Evolutionary conservation across 2,888 invertebrate species (phyloP), one percentile per base, ranked within the genome.

Genomic region (Rugalucina vietnamica): DNA sequence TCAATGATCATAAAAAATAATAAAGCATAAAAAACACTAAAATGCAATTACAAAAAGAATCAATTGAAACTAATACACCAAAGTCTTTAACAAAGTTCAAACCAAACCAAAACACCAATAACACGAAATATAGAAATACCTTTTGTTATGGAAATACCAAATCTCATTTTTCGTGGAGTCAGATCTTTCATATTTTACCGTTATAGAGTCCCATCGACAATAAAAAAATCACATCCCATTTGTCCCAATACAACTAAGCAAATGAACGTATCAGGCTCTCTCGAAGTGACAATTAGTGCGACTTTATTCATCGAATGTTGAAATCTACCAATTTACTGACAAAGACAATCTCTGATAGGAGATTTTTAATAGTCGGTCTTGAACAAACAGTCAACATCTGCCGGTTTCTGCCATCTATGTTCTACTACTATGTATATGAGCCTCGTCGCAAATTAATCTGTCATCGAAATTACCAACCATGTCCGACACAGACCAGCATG

Each of bases 301-400:
- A 8, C 34, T 65, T 65, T 65, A 65, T 65, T 65, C 65, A 29
- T 29, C 65, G 65, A 65, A 65, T 65, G 65, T 29, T 65, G 34
- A 34, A 80, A 76, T 71, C 50, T 80, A 80, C 75, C 80, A 80
- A 76, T 75, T 75, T 71, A 32, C 34, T 21, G 71, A 75, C 76
- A 80, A 80, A 80, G 75, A 80, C 74, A 80, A 65, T n/a, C 34
- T 24, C 65, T n/a, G 32, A 74, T 57, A 37, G 70, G 70, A 37
- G 43, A 75, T 70, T 75, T 54, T 65, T 76, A 80, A 76, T 79
- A 74, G 74, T 27, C 27, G 18, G 18, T 65, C 69, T 37, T 85
- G 82, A 85, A 82, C 85, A 81, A 81, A 81, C 79, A 65, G 57
- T n/a, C 27, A 75, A 54, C 75, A 75, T 75, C 75, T 75, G 75